These are phyloP conservation scores for Chloromyia formosa DNA, from an alignment of 2,888 invertebrate genomes.

Conservation along the genomic window DNA sequence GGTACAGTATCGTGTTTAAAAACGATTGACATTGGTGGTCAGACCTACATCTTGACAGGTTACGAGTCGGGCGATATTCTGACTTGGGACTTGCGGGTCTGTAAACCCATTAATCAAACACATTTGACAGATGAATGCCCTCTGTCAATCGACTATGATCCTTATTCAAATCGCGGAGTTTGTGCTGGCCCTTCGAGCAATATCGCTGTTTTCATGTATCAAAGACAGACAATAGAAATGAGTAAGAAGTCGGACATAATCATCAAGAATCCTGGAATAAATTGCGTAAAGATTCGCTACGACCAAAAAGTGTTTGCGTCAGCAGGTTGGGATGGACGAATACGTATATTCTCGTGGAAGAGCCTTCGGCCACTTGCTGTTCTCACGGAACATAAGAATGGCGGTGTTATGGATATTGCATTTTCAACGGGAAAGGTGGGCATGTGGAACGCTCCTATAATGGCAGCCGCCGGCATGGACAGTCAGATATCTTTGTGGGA, in stretches of 20 bases:
- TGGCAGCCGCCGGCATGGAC: conserved; percentile 80
- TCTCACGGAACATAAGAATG: conserved; percentile 75
- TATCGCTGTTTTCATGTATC: conserved; percentile 58
- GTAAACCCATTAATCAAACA: conserved; percentile 61
- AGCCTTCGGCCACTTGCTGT: conserved; percentile 76
- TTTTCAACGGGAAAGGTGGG: conserved; percentile 74
- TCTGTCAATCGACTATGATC: conserved; percentile 77
- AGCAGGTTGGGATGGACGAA: conserved; percentile 80
- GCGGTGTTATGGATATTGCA: conserved; percentile 76
- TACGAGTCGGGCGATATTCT: conserved; percentile 79
- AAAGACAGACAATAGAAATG: conserved; percentile 62
- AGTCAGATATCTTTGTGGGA: conserved; percentile 82
- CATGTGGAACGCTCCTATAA: conserved; percentile 77
- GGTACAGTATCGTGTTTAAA: conserved; percentile 71
- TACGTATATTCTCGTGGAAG: conserved; percentile 82
- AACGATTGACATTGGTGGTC: conserved; percentile 62
- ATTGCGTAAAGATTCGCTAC: conserved; percentile 72
- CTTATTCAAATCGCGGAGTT: conserved; percentile 72
- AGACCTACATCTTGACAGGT: conserved; percentile 71
- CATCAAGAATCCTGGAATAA: conserved; percentile 79
- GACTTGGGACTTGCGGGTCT: conserved; percentile 75
- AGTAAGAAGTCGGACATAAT: conserved; percentile 70
- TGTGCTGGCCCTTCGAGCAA: conserved; percentile 66
- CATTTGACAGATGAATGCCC: conserved; percentile 69
- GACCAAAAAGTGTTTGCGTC: conserved; percentile 78